Conservation (phyloP, 2,113 vertebrate genomes). For the Litocranius walleri region DNA sequence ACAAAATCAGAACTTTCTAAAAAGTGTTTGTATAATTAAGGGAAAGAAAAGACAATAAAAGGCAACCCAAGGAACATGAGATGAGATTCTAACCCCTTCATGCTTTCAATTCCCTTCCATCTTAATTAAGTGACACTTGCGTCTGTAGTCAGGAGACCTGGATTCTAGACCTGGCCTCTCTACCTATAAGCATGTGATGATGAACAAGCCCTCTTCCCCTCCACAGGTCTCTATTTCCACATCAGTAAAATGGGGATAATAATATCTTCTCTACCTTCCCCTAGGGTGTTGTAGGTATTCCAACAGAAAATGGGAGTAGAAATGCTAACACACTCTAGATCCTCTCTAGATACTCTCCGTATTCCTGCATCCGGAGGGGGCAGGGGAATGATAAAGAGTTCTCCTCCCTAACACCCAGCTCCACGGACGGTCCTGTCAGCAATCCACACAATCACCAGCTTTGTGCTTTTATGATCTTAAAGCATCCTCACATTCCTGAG, state of each 20-base stretch:
- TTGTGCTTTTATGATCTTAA: neutral
- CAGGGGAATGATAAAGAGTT: neutral
- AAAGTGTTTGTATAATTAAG: neutral
- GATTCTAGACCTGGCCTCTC: neutral
- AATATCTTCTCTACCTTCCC: neutral
- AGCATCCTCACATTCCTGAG: neutral
- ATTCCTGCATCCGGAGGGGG: neutral
- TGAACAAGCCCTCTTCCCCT: neutral
- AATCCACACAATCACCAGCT: neutral
- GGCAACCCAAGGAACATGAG: neutral
- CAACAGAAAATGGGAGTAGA: neutral
- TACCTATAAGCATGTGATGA: neutral
- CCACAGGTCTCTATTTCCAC: neutral
- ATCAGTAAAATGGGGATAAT: constrained; percentile 21
- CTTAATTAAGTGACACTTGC: neutral
- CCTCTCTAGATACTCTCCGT: neutral
- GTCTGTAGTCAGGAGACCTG: neutral
- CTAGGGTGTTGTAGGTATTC: neutral
- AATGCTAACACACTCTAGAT: neutral
- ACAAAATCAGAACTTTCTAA: neutral
- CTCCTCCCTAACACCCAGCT: neutral
- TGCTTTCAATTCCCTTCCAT: neutral
- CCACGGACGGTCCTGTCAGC: neutral
- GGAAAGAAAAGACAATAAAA: neutral
- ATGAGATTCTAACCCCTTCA: neutral